These are phyloP conservation scores for Rhipidura dahli DNA, from an alignment of 2,113 vertebrate genomes.

Conservation along the genomic window DNA sequence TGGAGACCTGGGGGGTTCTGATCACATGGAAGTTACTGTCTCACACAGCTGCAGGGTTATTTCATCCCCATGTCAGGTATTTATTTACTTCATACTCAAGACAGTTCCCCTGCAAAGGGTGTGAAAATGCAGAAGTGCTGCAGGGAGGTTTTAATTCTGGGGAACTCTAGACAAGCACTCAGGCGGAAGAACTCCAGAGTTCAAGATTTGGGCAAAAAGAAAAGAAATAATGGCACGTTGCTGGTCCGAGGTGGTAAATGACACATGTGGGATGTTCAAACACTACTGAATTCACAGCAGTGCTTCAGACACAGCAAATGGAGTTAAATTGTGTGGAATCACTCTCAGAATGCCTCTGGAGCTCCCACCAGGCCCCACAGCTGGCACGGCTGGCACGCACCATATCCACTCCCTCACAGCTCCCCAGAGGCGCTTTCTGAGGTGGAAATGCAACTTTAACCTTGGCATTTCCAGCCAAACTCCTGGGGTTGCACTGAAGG, in stretches of 20 bases:
- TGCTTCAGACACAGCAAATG: not conserved
- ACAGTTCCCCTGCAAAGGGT: not conserved
- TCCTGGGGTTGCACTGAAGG: not conserved
- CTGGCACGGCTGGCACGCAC: not conserved
- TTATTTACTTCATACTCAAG: not conserved
- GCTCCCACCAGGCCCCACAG: not conserved
- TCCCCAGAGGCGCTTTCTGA: not conserved
- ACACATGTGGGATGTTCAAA: not conserved
- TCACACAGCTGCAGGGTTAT: fast-evolving
- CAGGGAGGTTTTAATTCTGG: not conserved
- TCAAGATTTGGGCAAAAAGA: not conserved
- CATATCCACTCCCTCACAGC: fast-evolving
- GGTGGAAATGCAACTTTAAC: not conserved
- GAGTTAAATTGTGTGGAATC: not conserved
- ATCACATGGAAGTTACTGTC: too few relatives aligned
- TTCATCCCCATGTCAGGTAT: not conserved
- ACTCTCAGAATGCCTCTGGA: not conserved
- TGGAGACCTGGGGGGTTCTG: not conserved
- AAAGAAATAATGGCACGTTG: not conserved
- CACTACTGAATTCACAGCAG: not conserved
- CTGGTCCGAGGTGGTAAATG: not conserved
- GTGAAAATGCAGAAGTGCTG: not conserved
- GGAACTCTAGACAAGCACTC: not conserved
- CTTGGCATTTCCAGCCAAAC: not conserved
- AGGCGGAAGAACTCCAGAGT: not conserved